Conservation (phyloP, 2,888 invertebrate species). For the Leucoma salicis region DNA sequence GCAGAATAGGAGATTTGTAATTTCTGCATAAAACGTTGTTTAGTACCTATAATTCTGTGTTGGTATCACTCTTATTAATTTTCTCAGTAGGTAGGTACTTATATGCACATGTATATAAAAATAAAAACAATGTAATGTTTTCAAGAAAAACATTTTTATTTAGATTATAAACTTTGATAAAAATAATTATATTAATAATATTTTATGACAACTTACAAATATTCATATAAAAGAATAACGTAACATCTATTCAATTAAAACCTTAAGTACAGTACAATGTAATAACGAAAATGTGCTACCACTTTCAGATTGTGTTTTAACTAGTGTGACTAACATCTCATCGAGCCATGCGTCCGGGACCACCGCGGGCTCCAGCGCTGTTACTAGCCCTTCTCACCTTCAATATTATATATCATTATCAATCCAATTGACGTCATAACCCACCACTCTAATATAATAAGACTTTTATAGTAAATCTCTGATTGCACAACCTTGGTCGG, state of each 20-base stretch:
- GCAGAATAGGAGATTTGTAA: too few relatives aligned
- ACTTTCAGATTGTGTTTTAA: slow-evolving; percentile 76
- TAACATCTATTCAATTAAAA: slow-evolving; percentile 79
- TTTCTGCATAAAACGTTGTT: too few relatives aligned
- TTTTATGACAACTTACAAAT: slow-evolving; percentile 83
- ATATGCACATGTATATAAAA: too few relatives aligned
- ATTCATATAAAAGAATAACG: slow-evolving; percentile 82
- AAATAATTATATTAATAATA: slow-evolving; percentile 83
- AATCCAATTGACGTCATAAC: slow-evolving; percentile 33
- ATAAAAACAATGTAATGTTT: slow-evolving; percentile 59
- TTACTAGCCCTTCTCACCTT: slow-evolving; percentile 8
- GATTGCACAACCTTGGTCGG: slow-evolving; percentile 56
- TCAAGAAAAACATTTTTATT: slow-evolving; percentile 83
- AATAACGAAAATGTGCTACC: slow-evolving; percentile 77
- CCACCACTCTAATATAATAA: slow-evolving; percentile 31
- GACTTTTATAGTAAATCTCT: slow-evolving; percentile 45
- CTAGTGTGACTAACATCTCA: slow-evolving; percentile 73
- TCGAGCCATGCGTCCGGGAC: slow-evolving; percentile 40
- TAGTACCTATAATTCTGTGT: too few relatives aligned
- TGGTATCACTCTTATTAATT: too few relatives aligned
- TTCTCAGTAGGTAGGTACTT: too few relatives aligned
- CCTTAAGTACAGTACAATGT: slow-evolving; percentile 74
- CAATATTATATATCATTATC: slow-evolving; percentile 29
- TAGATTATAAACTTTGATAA: slow-evolving; percentile 84
- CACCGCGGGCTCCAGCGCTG: slow-evolving; percentile 19